Evolutionary conservation across 2,888 invertebrate species (phyloP).

Genomic region (Drosophila kuntzei): DNA sequence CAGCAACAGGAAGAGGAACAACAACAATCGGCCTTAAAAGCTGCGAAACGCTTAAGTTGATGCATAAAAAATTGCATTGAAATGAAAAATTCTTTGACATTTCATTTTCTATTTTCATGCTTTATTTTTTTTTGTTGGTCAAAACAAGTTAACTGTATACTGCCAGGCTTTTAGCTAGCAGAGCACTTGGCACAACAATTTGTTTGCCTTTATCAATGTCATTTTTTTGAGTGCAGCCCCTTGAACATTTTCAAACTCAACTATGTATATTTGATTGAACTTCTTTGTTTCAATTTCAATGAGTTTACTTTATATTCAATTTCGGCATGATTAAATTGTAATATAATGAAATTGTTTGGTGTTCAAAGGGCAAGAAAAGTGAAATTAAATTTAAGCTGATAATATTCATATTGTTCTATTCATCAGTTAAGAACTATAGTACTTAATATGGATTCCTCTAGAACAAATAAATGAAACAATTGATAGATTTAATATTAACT

Average conservation of each 20-base stretch:
- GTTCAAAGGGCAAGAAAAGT: not conserved
- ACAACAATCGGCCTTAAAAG: constrained; percentile 14
- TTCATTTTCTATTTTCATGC: constrained; percentile 3
- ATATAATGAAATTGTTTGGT: not conserved
- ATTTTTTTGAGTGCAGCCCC: constrained; percentile 5
- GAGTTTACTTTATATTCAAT: not conserved
- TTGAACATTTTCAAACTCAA: constrained; percentile 5
- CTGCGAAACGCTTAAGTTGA: constrained; percentile 26
- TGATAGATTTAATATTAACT: not conserved
- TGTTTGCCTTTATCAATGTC: constrained; percentile 17
- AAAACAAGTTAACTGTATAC: constrained; percentile 7
- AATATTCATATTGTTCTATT: not conserved
- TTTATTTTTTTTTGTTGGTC: not conserved
- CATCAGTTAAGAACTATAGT: not conserved
- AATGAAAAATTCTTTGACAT: constrained; percentile 27
- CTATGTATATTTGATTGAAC: not conserved
- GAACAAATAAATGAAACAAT: not conserved
- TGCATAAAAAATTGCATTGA: constrained; percentile 56
- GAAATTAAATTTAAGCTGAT: not conserved
- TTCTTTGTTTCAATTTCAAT: constrained; percentile 1
- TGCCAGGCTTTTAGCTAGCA: constrained; percentile 5
- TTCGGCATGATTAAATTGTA: constrained; percentile 1
- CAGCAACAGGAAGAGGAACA: constrained; percentile 18
- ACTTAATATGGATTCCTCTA: not conserved
- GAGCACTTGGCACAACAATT: constrained; percentile 11